Percentiles rank a stretch among this genome's conserved stretches.
These are phyloP conservation scores for Dipodomys ordii DNA, from an alignment of 2,113 vertebrate species.

Conservation along the genomic window DNA sequence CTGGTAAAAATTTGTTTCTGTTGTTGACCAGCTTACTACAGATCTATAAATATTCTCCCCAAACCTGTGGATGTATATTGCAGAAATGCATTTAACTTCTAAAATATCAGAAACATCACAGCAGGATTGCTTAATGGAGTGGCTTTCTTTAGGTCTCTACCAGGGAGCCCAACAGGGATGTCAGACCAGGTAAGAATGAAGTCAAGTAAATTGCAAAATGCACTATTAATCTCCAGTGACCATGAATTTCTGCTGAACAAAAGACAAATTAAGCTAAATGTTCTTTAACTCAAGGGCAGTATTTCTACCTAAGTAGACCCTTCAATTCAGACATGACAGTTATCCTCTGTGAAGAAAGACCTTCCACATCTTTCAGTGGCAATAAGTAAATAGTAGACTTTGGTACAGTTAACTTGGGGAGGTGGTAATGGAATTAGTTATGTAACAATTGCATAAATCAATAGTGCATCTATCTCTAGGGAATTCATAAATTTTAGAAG, in stretches of 20 bases:
- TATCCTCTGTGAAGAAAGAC: conserved; percentile 2
- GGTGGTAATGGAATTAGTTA: background rate
- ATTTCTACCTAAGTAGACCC: conserved; percentile 34
- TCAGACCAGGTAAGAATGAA: conserved; percentile 57
- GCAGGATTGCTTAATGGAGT: conserved; percentile 42
- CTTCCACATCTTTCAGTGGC: background rate
- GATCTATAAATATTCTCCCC: conserved; percentile 74
- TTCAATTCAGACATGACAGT: background rate
- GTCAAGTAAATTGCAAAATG: conserved; percentile 66
- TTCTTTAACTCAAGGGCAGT: background rate
- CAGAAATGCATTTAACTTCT: conserved; percentile 67
- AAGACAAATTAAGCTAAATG: conserved; percentile 57
- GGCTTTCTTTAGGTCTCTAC: conserved; percentile 27
- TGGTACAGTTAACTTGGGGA: background rate
- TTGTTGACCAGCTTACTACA: conserved; percentile 24
- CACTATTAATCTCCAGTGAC: conserved; percentile 56
- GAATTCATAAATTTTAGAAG: background rate
- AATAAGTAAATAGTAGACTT: conserved; percentile 33
- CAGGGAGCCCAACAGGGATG: conserved; percentile 53
- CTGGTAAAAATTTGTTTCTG: conserved; percentile 54
- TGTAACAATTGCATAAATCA: conserved; percentile 1
- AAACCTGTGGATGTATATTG: conserved; percentile 51
- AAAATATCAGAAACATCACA: conserved; percentile 57
- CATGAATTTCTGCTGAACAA: conserved; percentile 62
- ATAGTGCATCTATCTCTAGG: background rate